These are phyloP conservation scores for Cotesia typhae DNA, from an alignment of 1,140 invertebrate species.

Conservation along the genomic window DNA sequence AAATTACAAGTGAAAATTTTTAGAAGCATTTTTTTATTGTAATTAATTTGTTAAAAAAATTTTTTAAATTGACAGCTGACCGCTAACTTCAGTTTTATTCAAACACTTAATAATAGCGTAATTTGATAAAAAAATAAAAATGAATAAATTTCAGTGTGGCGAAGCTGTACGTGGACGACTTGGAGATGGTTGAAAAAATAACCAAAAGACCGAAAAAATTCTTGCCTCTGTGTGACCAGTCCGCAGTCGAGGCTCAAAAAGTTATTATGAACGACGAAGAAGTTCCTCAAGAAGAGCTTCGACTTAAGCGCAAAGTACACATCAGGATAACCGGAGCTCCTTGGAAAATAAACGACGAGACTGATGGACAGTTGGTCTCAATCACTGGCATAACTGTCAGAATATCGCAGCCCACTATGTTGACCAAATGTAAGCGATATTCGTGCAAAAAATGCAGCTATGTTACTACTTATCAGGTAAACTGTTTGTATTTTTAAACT, in stretches of 20 bases:
- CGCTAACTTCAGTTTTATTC: no score
- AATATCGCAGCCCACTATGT: slow-evolving; percentile 77
- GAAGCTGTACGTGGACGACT: slow-evolving; percentile 70
- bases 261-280: slow-evolving; percentile 59
- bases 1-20: no score
- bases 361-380: slow-evolving; percentile 67
- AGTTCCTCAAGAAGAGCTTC: slow-evolving; percentile 41
- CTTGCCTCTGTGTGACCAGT: slow-evolving; percentile 71
- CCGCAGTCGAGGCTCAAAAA: slow-evolving; percentile 70
- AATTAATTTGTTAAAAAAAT: no score
- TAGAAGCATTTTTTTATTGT: no score
- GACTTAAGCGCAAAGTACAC: slow-evolving; percentile 70
- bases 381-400: slow-evolving; percentile 78
- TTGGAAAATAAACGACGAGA: slow-evolving; percentile 50
- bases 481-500: not conserved
- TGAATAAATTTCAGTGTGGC: slow-evolving; percentile 67
- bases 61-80: no score
- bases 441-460: slow-evolving; percentile 82
- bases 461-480: slow-evolving; percentile 72
- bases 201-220: slow-evolving; percentile 67
- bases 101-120: no score
- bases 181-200: slow-evolving; percentile 68
- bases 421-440: slow-evolving; percentile 79
- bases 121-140: no score
- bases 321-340: slow-evolving; percentile 55